Evolutionary conservation across 2,888 invertebrate genomes (phyloP).

Genomic region (Hylaea fasciaria): DNA sequence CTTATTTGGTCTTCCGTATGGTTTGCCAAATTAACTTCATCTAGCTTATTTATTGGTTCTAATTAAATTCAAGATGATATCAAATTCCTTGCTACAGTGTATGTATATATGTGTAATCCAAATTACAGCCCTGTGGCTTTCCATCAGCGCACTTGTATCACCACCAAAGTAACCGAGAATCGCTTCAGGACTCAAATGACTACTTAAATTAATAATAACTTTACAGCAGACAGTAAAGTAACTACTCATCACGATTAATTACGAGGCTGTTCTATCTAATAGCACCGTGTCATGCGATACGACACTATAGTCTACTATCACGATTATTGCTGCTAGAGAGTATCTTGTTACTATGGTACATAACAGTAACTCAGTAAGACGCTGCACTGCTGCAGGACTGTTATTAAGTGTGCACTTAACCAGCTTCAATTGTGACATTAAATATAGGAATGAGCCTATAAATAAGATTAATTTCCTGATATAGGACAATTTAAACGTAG

Average conservation of each 20-base stretch:
- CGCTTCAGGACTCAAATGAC: neutral
- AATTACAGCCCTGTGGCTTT: too few relatives aligned
- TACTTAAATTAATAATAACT: neutral
- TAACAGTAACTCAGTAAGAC: neutral
- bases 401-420: slow-evolving; percentile 1
- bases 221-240: neutral
- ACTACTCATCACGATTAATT: neutral
- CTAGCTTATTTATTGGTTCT: too few relatives aligned
- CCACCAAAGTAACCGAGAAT: too few relatives aligned
- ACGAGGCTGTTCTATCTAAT: neutral
- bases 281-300: neutral
- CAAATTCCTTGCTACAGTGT: too few relatives aligned
- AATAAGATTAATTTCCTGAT: neutral
- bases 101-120: too few relatives aligned
- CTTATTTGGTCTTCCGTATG: too few relatives aligned
- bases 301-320: neutral
- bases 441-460: neutral
- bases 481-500: too few relatives aligned
- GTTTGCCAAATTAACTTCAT: too few relatives aligned
- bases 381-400: neutral
- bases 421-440: neutral
- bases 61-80: too few relatives aligned
- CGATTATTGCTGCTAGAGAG: slow-evolving; percentile 2
- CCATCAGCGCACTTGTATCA: too few relatives aligned
- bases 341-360: neutral